Base-by-base conservation (phyloP, 2,888 invertebrate species). In the Hydriomena furcata region DNA sequence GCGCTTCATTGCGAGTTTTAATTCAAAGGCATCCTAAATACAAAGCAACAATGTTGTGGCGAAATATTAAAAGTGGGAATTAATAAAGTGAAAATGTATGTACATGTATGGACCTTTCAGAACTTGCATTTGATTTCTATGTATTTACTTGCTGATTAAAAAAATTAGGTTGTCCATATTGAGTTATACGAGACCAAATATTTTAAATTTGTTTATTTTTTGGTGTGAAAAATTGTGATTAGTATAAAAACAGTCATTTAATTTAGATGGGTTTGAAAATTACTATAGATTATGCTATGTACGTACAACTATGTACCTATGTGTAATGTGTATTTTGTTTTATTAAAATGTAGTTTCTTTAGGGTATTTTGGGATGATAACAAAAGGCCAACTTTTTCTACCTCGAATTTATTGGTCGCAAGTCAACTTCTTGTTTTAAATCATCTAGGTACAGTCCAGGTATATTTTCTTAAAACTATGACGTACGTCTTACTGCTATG, bases 131-230 rank as follows among this genome's bases (percentile, higher is more conserved):
- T n/a, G n/a, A n/a, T n/a, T n/a, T n/a, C n/a, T n/a, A n/a, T n/a
- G n/a, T n/a, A n/a, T 17, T 2, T 2, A 17, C 17, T 17, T 4
- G 2, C 4, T 17, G 17, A 3, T 4, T 17, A 4, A 11, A 23
- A 23, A n/a, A 27, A 5, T 30, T 40, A 28, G 27, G 13, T 44
- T 21, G 7, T 44, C 3, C 21, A 23, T 42, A 52, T 55, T 38
- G 49, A 55, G 47, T 58, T 56, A 48, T 60, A 59, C 51, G 56
- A 49, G 25, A 55, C 54, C 54, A 55, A 51, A 55, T 55, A 51
- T 46, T 28, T 13, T 5, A 13, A 37, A 32, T 37, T 32, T 28
- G 17, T 46, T 42, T 32, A 32, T 17, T 3, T 41, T 34, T 35
- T 23, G 34, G 38, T 49, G 41, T 48, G 28, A 24, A 35, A 41